phyloP scores from a whole-genome alignment of 1,140 invertebrate genomes.

The Conus ventricosus region DNA sequence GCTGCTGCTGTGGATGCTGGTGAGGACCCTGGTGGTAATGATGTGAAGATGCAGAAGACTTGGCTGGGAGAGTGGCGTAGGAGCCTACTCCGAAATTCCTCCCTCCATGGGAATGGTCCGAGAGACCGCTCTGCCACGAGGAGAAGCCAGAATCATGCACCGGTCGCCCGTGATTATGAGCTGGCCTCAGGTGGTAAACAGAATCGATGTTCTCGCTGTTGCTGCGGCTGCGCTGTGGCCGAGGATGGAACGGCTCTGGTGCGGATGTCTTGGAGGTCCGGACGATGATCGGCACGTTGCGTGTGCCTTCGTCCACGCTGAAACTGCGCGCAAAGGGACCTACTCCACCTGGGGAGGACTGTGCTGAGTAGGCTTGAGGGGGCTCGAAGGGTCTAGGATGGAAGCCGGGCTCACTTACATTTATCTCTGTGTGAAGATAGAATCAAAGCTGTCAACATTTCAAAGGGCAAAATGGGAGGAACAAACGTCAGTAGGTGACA shows the following conservation, averaged over 20 bases:
- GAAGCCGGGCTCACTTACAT: constrained; percentile 18
- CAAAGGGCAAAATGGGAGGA: background rate
- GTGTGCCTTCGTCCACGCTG: constrained; percentile 40
- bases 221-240: constrained; percentile 13
- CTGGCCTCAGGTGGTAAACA: constrained; percentile 20
- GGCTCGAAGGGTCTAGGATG: constrained; percentile 11
- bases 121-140: constrained; percentile 51
- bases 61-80: constrained; percentile 58
- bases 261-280: constrained; percentile 37
- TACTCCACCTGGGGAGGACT: constrained; percentile 19
- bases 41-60: constrained; percentile 26
- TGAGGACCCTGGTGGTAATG: background rate
- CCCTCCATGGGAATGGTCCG: constrained; percentile 23
- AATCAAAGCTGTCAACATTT: constrained; percentile 19
- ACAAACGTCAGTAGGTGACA: background rate
- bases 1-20: constrained; percentile 6
- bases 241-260: background rate
- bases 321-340: constrained; percentile 36
- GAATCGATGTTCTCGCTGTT: constrained; percentile 33
- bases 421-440: constrained; percentile 30
- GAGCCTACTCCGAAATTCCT: constrained; percentile 56
- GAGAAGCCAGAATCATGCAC: constrained; percentile 49
- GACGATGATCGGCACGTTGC: constrained; percentile 54
- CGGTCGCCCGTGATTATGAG: background rate
- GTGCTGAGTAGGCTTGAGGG: constrained; percentile 26